Percentiles rank a stretch among this genome's conserved stretches.
Evolutionary conservation across 1,140 invertebrate species (phyloP).

Genomic region (Atta texana): DNA sequence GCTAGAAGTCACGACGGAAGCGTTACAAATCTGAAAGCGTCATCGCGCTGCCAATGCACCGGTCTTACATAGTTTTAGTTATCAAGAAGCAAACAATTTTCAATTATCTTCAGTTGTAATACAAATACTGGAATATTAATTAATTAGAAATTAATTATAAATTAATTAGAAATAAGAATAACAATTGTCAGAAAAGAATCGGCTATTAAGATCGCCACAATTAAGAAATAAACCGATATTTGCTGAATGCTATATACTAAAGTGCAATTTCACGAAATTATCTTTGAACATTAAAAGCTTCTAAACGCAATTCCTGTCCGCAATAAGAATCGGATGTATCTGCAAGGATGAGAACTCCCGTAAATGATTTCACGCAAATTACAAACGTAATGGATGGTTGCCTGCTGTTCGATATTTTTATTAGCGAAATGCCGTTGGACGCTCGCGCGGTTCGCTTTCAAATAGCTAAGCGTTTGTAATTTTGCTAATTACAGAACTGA

Average conservation of each 20-base stretch:
- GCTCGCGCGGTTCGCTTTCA: background rate
- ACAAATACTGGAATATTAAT: background rate
- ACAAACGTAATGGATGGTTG: conserved; percentile 19
- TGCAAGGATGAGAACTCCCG: conserved; percentile 18
- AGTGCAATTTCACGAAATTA: conserved; percentile 2
- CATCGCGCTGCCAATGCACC: background rate
- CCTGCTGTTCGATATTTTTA: conserved; percentile 30
- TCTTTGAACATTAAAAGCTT: background rate
- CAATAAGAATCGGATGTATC: conserved; percentile 29
- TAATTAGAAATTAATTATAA: too few relatives aligned
- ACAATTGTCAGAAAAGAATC: background rate
- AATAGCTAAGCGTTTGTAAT: conserved; percentile 54
- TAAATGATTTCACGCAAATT: conserved; percentile 44
- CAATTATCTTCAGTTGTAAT: too few relatives aligned
- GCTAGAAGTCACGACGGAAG: background rate
- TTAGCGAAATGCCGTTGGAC: background rate
- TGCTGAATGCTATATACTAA: background rate
- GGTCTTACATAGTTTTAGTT: background rate
- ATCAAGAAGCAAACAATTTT: background rate
- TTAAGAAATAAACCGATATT: background rate
- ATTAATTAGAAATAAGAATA: background rate
- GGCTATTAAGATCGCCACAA: too few relatives aligned
- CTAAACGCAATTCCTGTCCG: background rate
- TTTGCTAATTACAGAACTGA: conserved; percentile 83
- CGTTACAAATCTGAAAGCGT: background rate